phyloP scores from a whole-genome alignment of 1,140 invertebrate species.

The Cotesia chilonis region DNA sequence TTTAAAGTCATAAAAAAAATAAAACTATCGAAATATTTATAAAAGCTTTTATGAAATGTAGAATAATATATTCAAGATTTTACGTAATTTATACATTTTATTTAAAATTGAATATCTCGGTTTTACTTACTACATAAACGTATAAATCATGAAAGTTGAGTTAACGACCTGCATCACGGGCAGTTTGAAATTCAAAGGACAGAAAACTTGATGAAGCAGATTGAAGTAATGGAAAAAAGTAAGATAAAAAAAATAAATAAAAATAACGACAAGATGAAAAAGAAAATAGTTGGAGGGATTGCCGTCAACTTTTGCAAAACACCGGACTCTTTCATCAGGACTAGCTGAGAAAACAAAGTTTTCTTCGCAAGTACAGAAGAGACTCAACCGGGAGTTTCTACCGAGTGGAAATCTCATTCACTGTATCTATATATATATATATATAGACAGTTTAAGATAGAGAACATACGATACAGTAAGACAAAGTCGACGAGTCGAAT shows the following conservation, averaged over 20 bases:
- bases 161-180: slow-evolving; percentile 36
- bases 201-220: slow-evolving; percentile 35
- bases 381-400: slow-evolving; percentile 26
- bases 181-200: slow-evolving; percentile 43
- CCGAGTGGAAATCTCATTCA: slow-evolving; percentile 30
- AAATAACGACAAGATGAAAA: neutral
- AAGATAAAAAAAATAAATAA: neutral
- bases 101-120: too few relatives aligned
- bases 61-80: too few relatives aligned
- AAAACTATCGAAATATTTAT: too few relatives aligned
- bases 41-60: too few relatives aligned
- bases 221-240: slow-evolving; percentile 12
- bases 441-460: slow-evolving; percentile 8
- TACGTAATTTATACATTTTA: too few relatives aligned
- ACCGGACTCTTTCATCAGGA: slow-evolving; percentile 36
- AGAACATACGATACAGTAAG: too few relatives aligned
- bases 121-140: slow-evolving; percentile 4
- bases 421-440: neutral
- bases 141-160: slow-evolving; percentile 37
- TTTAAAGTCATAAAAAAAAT: too few relatives aligned
- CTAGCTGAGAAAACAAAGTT: slow-evolving; percentile 40
- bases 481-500: neutral
- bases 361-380: slow-evolving; percentile 23
- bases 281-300: neutral
- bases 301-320: slow-evolving; percentile 20